A percentile compares a stretch with the other conserved stretches of the same genome.
These are phyloP conservation scores for Apodemia zela DNA, from an alignment of 2,888 invertebrate species.

Conservation along the genomic window DNA sequence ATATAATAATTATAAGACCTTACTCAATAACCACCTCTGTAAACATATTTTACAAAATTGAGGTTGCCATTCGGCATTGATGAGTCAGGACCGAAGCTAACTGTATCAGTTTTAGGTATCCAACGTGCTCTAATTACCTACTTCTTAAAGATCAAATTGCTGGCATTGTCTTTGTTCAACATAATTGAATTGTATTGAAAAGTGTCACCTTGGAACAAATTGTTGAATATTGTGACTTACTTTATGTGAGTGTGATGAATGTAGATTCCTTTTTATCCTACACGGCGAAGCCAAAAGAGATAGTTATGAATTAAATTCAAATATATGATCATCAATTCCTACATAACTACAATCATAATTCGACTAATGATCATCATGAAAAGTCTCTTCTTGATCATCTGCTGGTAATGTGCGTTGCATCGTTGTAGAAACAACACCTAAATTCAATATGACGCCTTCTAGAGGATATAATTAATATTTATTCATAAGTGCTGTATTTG, in stretches of 20 bases:
- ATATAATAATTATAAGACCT: background rate
- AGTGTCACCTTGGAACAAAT: conserved; percentile 14
- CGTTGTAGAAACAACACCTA: too few relatives aligned
- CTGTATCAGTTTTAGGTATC: conserved; percentile 55
- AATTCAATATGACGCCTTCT: too few relatives aligned
- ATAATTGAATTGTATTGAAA: conserved; percentile 5
- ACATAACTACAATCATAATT: too few relatives aligned
- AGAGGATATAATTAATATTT: too few relatives aligned
- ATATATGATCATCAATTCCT: too few relatives aligned
- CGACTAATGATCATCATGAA: too few relatives aligned
- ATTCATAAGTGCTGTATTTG: too few relatives aligned
- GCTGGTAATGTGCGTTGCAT: too few relatives aligned
- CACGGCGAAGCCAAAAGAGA: background rate
- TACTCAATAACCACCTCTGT: background rate
- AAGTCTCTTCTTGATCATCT: too few relatives aligned
- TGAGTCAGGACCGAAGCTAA: conserved; percentile 61
- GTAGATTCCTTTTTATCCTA: background rate
- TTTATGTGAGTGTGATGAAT: background rate
- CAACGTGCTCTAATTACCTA: conserved; percentile 65
- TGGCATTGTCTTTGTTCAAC: conserved; percentile 41
- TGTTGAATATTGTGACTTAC: background rate
- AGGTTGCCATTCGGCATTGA: conserved; percentile 55
- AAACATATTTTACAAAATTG: conserved; percentile 49
- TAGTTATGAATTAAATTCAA: too few relatives aligned
- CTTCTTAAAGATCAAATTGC: conserved; percentile 63